phyloP scores from a whole-genome alignment of 2,888 invertebrate species.

The Tryphoninae sp. region DNA sequence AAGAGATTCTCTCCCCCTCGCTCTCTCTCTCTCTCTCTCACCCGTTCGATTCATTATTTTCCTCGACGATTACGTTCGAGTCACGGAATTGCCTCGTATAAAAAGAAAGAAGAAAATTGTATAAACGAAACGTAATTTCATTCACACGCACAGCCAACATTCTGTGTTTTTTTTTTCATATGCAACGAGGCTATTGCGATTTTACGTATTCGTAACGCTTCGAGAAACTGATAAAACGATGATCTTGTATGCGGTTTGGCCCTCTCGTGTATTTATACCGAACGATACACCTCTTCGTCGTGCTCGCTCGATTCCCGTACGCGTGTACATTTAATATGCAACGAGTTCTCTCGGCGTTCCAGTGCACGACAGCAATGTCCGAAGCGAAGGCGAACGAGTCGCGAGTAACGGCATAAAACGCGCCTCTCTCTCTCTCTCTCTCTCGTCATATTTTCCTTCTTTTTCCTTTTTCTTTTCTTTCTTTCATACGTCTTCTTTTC shows the following conservation, averaged over 20 bases:
- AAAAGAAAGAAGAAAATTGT: constrained; percentile 16
- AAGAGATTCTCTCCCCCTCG: background rate
- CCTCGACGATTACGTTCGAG: background rate
- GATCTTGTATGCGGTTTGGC: constrained; percentile 41
- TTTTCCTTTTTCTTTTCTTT: constrained; percentile 50
- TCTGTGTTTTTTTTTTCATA: background rate
- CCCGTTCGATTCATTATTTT: constrained; percentile 35
- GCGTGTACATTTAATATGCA: constrained; percentile 50
- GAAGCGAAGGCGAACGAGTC: constrained; percentile 49
- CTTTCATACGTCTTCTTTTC: background rate
- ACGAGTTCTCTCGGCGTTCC: constrained; percentile 48
- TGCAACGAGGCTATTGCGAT: background rate
- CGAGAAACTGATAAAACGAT: constrained; percentile 26
- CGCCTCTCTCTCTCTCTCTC: constrained; percentile 7
- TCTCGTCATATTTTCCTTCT: constrained; percentile 5
- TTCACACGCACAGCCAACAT: constrained; percentile 10
- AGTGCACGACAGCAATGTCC: constrained; percentile 51
- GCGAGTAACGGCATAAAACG: constrained; percentile 56
- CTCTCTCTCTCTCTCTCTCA: constrained; percentile 1
- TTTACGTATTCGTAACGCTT: constrained; percentile 31
- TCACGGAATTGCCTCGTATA: constrained; percentile 3
- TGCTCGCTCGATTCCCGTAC: constrained; percentile 21
- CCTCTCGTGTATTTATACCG: constrained; percentile 23
- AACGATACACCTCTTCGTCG: constrained; percentile 25
- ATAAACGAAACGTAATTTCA: constrained; percentile 33